Evolutionary conservation across 2,797 vertebrate genomes (phyloP), one percentile per base, ranked within the genome.

Genomic region (Anguilla pacifica): DNA sequence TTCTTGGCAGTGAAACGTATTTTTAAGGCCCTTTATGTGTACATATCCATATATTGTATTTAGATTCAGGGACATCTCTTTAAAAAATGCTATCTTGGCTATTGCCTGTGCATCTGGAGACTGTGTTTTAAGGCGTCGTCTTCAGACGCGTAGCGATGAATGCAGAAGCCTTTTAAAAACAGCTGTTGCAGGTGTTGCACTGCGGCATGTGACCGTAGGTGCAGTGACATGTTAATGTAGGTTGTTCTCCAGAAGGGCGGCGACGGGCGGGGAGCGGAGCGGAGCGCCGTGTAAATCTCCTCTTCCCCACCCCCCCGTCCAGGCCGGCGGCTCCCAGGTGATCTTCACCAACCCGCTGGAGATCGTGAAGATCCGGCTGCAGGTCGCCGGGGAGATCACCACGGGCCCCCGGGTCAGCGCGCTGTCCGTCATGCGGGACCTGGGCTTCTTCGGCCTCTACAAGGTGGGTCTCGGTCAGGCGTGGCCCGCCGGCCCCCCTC

Each of bases 301-400:
- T 86, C 19, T 84, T 35, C 35, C 35, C 35, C n/a, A 35, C 83
- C 81, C 46, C 1, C 77, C 53, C 89, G 86, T 92, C 55, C 94
- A 98, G 97, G 97, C 97, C 67, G 97, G 97, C 87, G 97, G 96
- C 85, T 98, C 97, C 86, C 97, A 98, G 93, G 97, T 98, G 89
- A 97, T 98, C 92, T 98, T 98, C 94, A 97, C 97, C 89, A 98
- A 98, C 91, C 97, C 97, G n/a, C 89, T 98, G 94, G 97, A 98
- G 95, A 98, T 98, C 17, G 97, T 98, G 89, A 98, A 98, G 95
- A 97, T 98, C 92, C 95, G 97, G 86, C 94, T 98, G 91, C 97
- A 98, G 89, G 98, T 98, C 92, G 97, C 97, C 57, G 97, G 97
- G 94, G 97, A 98, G 93, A 97, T 98, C 92, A 97, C 97, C 82